Base-by-base conservation (phyloP, 2,113 vertebrate genomes). In the Cheilinus undulatus region DNA sequence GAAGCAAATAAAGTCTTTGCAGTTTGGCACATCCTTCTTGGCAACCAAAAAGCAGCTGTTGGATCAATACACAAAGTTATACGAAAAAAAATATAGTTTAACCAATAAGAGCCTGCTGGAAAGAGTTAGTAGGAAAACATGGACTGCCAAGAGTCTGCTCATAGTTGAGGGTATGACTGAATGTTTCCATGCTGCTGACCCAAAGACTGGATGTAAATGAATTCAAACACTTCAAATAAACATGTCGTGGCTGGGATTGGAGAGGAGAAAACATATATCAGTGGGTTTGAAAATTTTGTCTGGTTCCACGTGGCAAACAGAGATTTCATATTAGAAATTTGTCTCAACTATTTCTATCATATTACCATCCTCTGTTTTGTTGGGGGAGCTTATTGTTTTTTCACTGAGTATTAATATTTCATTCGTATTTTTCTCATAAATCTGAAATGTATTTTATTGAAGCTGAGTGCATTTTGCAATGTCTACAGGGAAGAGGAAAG, bases 381-480 rank as follows among this genome's bases (percentile, higher is more conserved):
- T 75, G 40, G 20, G 42, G 65, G 30, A 34, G 76, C 32, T 88
- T 86, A 90, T 89, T 90, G 79, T 91, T 87, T 86, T n/a, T 86
- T 84, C 83, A 76, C 54, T 59, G 26, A 81, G 78, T 71, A 87
- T 92, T 85, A 87, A 83, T 82, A 90, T 88, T 87, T 87, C 86
- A 88, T 90, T 89, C 86, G 84, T 92, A 87, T 89, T 89, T 92
- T 88, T 88, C 89, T 91, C 88, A 92, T 92, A 92, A 92, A 92
- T 91, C 80, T 73, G 78, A 90, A 88, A 88, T 79, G 82, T 69
- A 72, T 89, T 91, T 91, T 87, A 90, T 91, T 87, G 86, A 89
- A 89, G 83, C 76, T 62, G 88, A 90, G 80, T 71, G 87, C 88
- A 89, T 89, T 91, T 84, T 88, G 80, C 73, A 69, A 73, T 60